Base-by-base conservation (phyloP, 2,113 vertebrate species). In the Physeter macrocephalus region DNA sequence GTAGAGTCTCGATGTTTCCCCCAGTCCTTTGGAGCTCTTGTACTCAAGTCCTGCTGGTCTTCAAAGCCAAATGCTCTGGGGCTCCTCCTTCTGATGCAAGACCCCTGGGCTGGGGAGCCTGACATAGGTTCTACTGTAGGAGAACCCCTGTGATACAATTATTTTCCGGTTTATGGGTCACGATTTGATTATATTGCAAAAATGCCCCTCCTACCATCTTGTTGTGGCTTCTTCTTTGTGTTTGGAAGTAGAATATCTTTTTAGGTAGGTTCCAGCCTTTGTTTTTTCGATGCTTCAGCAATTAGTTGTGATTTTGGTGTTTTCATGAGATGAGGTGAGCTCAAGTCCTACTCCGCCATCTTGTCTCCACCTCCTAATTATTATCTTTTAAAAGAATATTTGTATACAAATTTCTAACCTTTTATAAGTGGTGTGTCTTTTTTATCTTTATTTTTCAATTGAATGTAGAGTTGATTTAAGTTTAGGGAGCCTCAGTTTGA, bases 301-400 rank as follows among this genome's bases (percentile, higher is more conserved):
- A 6, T 61, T 25, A 61, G 20, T 61, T 61, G 59, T 61, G 59
- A 23, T 61, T 61, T 61, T 61, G 23, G 59, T 61, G 59, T 61
- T 61, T 61, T 61, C 20, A 2, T 61, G 59, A 61, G 59, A 75
- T 75, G 72, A 75, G 43, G 29, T 75, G 72, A 75, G 29, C 43
- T 75, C 43, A 75, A 6, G 72, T 75, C 72, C 17, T 75, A 11
- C 31, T 49, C 72, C 9, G 46, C 43, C 29, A 34, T 12, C 43
- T 77, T 77, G 29, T 77, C 31, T 77, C 46, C 74, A 52, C 49
- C 43, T 21, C 29, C 49, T 69, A 67, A 95, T 66, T 18, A 74
- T 84, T 69, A 27, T 27, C 39, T 84, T 54, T 74, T 75, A 29
- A 85, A 82, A 93, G 21, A 93, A 46, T 80, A 62, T 74, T 89